phyloP scores from a whole-genome alignment of 2,797 vertebrate species.

The Peromyscus attwateri region DNA sequence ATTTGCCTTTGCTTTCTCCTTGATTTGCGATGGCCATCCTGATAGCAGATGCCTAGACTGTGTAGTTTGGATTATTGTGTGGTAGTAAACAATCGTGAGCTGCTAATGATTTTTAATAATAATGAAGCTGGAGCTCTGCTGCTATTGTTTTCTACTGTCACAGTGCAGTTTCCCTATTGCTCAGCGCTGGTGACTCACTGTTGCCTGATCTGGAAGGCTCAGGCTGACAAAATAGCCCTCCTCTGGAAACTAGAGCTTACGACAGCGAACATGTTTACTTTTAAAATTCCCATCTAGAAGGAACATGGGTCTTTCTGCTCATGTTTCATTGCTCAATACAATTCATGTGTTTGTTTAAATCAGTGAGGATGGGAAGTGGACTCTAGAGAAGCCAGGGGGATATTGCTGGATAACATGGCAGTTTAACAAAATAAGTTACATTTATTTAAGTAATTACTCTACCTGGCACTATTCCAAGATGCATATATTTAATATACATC shows the following conservation, averaged over 20 bases:
- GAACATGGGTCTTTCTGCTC: background rate
- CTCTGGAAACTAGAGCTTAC: background rate
- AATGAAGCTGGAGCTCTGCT: background rate
- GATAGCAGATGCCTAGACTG: background rate
- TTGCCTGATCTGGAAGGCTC: background rate
- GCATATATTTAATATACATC: background rate
- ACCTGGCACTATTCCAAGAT: background rate
- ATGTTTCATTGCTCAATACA: background rate
- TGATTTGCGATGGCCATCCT: background rate
- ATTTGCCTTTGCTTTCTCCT: background rate
- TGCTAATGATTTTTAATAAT: background rate
- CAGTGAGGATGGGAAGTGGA: background rate
- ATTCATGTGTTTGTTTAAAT: background rate
- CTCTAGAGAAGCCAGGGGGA: background rate
- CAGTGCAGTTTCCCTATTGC: background rate
- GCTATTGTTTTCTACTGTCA: background rate
- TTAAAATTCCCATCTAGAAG: conserved; percentile 1
- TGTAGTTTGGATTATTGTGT: background rate
- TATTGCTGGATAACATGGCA: background rate
- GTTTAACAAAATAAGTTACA: background rate
- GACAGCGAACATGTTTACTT: background rate
- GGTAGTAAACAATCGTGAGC: background rate
- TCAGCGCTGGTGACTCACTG: background rate
- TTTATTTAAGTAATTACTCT: conserved; percentile 40
- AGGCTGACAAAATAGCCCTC: background rate